Evolutionary conservation across 2,113 vertebrate species (phyloP), one percentile per base, ranked within the genome.

Genomic region (Glareola pratincola): DNA sequence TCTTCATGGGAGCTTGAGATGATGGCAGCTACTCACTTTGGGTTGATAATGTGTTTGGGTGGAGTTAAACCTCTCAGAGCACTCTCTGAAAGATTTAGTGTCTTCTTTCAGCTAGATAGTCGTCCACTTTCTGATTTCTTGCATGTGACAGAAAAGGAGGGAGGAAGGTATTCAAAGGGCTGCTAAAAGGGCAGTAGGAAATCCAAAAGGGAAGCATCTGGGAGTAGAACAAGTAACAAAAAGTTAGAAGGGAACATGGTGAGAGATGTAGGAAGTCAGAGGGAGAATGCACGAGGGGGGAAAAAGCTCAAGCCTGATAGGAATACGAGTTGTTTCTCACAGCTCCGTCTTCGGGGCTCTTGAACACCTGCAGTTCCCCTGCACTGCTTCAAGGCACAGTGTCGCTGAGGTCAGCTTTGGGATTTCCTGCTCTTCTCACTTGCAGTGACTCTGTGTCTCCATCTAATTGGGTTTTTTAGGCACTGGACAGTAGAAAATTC

Each of bases 401-500:
- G 34, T 56, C 4, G 2, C 8, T 47, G 78, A 69, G 24, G 84
- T 66, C 22, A 69, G 8, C 54, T 77, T 74, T 24, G 68, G 73
- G 54, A 88, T 88, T 94, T 84, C 17, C 23, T 73, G 39, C 34
- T 68, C 18, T 51, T 79, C 26, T 48, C 23, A 54, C 60, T 76
- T 76, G 17, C 17, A 72, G 2, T 60, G 29, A 17, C 36, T 78
- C 27, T 34, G 10, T 60, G 23, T 87, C 34, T 72, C 71, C 34
- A 43, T 43, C 50, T 77, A 34, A 89, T 29, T 81, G 43, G 26
- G 20, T 14, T 29, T 94, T 57, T 57, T 94, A 98, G 98, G 97
- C 98, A 64, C 39, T 94, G 34, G 59, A 85, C 64, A 41, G 95
- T 98, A 36, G 97, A 97, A 85, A 95, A 94, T 64, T 63, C 96